Conservation (phyloP, 2,888 invertebrate genomes). For the Diaperis boleti region DNA sequence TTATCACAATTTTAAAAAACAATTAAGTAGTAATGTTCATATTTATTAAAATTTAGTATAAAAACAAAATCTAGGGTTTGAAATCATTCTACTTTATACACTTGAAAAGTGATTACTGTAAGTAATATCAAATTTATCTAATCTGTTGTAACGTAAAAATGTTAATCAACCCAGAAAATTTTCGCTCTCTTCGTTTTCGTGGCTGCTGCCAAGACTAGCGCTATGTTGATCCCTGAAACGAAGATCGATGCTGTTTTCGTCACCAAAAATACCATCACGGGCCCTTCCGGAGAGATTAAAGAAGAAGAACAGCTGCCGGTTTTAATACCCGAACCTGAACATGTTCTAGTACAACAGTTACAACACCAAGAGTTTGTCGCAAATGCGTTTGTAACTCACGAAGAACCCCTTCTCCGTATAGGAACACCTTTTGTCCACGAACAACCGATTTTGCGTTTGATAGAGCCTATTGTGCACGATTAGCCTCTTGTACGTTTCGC, state of each 20-base stretch:
- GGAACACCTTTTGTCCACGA: background rate
- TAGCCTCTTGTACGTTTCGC: too few relatives aligned
- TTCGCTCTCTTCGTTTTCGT: constrained; percentile 5
- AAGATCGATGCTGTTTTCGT: constrained; percentile 4
- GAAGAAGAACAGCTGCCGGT: constrained; percentile 18
- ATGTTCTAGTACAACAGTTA: background rate
- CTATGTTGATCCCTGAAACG: constrained; percentile 7
- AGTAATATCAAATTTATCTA: background rate
- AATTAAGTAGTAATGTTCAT: constrained; percentile 8
- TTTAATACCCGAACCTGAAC: background rate
- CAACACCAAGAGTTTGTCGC: background rate
- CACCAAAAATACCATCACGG: constrained; percentile 9
- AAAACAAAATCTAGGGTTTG: constrained; percentile 17
- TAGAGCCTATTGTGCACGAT: background rate
- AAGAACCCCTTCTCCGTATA: background rate
- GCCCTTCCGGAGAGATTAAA: constrained; percentile 17
- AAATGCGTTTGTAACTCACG: too few relatives aligned
- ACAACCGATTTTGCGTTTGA: background rate
- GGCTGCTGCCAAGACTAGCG: constrained; percentile 21
- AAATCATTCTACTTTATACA: too few relatives aligned
- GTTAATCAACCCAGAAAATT: background rate
- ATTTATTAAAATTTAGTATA: constrained; percentile 15
- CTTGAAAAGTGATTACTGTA: background rate
- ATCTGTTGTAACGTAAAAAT: too few relatives aligned
- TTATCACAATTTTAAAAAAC: constrained; percentile 17